Evolutionary conservation across 2,888 invertebrate genomes (phyloP).

Genomic region (Andrena bucephala): DNA sequence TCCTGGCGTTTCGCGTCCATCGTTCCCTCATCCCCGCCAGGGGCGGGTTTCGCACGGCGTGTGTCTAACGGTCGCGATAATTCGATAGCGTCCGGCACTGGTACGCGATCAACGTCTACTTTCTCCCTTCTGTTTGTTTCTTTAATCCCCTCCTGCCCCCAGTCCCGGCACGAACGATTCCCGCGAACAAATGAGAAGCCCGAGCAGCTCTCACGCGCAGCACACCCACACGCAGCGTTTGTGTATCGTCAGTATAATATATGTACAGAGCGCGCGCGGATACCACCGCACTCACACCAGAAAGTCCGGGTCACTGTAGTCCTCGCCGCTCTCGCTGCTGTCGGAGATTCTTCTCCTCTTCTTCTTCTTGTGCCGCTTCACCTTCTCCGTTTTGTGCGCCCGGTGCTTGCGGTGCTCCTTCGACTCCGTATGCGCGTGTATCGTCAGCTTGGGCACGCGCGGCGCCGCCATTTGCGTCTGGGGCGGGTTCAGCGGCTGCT

Average conservation of each 20-base stretch:
- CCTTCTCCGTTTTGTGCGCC: slow-evolving; percentile 82
- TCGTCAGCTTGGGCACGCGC: slow-evolving; percentile 82
- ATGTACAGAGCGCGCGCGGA: slow-evolving; percentile 66
- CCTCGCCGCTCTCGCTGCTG: slow-evolving; percentile 88
- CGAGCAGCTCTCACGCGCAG: slow-evolving; percentile 27
- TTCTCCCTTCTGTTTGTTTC: slow-evolving; percentile 19
- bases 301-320: slow-evolving; percentile 88
- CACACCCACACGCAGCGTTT: slow-evolving; percentile 40
- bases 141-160: too few relatives aligned
- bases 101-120: slow-evolving; percentile 17
- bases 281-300: slow-evolving; percentile 80
- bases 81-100: slow-evolving; percentile 73
- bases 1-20: background rate
- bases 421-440: slow-evolving; percentile 79
- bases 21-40: background rate
- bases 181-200: slow-evolving; percentile 24
- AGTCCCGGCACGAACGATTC: slow-evolving; percentile 24
- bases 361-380: slow-evolving; percentile 83
- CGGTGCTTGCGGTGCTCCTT: slow-evolving; percentile 83
- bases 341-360: slow-evolving; percentile 84
- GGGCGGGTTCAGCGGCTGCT: slow-evolving; percentile 26
- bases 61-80: slow-evolving; percentile 34
- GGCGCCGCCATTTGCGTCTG: slow-evolving; percentile 67
- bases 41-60: background rate
- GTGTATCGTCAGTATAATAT: slow-evolving; percentile 32